Evolutionary conservation across 92 coral and sea anemone species (phyloP).

Genomic region (Heteractis magnifica): DNA sequence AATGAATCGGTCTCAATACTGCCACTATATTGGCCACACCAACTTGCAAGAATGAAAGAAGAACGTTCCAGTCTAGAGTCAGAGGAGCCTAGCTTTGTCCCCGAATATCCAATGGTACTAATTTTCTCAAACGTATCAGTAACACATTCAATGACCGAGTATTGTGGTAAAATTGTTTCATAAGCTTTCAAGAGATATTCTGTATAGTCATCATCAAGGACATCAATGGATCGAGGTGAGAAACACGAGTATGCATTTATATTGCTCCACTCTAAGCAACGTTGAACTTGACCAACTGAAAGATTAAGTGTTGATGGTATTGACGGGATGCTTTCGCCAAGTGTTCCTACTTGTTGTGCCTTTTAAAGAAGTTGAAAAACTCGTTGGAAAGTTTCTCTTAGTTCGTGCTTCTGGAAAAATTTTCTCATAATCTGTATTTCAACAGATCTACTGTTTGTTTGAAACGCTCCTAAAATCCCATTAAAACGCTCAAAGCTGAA

Average conservation of each 20-base stretch:
- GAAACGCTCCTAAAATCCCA: slow-evolving; percentile 40
- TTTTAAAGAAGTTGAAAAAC: slow-evolving; percentile 14
- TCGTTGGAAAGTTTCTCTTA: slow-evolving; percentile 26
- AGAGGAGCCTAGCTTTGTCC: slow-evolving; percentile 10
- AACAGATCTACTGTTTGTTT: slow-evolving; percentile 39
- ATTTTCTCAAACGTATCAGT: slow-evolving; percentile 3
- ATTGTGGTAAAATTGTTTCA: slow-evolving; percentile 1
- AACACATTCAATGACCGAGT: background rate
- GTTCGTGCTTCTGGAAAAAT: slow-evolving; percentile 13
- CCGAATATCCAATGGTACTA: slow-evolving; percentile 2
- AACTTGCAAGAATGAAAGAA: slow-evolving; percentile 4
- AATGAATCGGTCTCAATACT: slow-evolving; percentile 27
- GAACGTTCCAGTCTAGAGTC: slow-evolving; percentile 10
- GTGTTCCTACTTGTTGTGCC: slow-evolving; percentile 11
- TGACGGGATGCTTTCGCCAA: slow-evolving; percentile 6
- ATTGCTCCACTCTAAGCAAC: slow-evolving; percentile 2
- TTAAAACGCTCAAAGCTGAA: slow-evolving; percentile 55
- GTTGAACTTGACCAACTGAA: slow-evolving; percentile 9
- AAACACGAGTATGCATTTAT: slow-evolving; percentile 17
- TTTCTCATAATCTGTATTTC: slow-evolving; percentile 36
- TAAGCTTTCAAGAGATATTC: slow-evolving; percentile 13
- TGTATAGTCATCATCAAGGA: slow-evolving; percentile 3
- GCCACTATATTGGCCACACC: slow-evolving; percentile 44
- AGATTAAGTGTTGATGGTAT: slow-evolving; percentile 2
- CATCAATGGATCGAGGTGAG: slow-evolving; percentile 24